Evolutionary conservation across 2,113 vertebrate genomes (phyloP).

Genomic region (Tyto alba): DNA sequence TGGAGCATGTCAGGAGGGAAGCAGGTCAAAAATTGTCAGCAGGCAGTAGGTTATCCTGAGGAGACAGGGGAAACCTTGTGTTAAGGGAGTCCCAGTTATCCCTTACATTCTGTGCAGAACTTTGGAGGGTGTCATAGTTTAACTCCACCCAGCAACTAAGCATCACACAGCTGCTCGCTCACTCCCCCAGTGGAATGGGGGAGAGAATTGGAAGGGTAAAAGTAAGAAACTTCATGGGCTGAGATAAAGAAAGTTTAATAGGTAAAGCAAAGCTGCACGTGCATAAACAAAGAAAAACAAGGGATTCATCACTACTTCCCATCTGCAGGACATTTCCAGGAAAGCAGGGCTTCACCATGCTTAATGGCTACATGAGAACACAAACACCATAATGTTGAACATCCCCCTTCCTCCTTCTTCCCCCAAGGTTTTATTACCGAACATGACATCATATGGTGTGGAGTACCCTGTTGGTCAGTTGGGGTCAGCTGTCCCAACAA

Average conservation of each 20-base stretch:
- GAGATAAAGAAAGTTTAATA: neutral
- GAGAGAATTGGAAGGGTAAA: neutral
- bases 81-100: neutral
- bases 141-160: neutral
- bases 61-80: neutral
- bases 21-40: neutral
- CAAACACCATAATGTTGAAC: accelerated
- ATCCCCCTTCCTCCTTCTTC: neutral
- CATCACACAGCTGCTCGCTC: neutral
- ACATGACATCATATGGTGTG: accelerated
- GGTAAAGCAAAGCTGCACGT: neutral
- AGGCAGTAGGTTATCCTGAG: neutral
- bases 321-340: neutral
- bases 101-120: neutral
- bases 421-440: neutral
- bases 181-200: neutral
- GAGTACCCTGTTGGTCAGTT: neutral
- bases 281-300: neutral
- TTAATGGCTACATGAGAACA: neutral
- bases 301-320: neutral
- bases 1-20: neutral
- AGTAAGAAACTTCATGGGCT: neutral
- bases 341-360: neutral
- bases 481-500: neutral
- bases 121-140: neutral